Evolutionary conservation across 2,797 vertebrate genomes (phyloP).

Genomic region (Sebastes melanostomus): DNA sequence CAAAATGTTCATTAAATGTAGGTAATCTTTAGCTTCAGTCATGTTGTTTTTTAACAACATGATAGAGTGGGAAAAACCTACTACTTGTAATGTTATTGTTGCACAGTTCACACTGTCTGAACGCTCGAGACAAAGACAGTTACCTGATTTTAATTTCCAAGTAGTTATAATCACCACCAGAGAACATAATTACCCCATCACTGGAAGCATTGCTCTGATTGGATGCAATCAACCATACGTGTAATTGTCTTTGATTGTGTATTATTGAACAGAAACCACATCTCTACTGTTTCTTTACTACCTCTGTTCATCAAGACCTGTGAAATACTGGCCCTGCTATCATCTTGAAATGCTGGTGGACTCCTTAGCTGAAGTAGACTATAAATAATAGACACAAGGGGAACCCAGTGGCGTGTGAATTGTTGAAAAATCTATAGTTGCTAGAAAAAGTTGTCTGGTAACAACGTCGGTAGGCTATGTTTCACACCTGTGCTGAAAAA

Average conservation of each 20-base stretch:
- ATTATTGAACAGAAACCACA: constrained; percentile 2
- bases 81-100: not conserved
- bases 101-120: constrained; percentile 6
- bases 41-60: not conserved
- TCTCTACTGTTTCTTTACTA: not conserved
- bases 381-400: constrained; percentile 48
- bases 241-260: constrained; percentile 21
- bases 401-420: constrained; percentile 17
- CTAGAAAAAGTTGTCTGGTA: constrained; percentile 11
- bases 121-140: not conserved
- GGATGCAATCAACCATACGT: constrained; percentile 43
- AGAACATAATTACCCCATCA: constrained; percentile 44
- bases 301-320: not conserved
- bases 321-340: not conserved
- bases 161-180: constrained; percentile 29
- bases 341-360: constrained; percentile 8
- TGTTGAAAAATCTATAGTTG: constrained; percentile 12
- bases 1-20: not conserved
- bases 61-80: not conserved
- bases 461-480: not conserved
- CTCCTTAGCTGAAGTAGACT: not conserved
- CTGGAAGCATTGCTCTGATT: constrained; percentile 43
- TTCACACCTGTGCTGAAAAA: constrained; percentile 9
- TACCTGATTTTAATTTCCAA: constrained; percentile 38
- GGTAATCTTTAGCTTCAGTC: not conserved